Evolutionary conservation across 2,888 invertebrate species (phyloP), one percentile per base, ranked within the genome.

Genomic region (Glaucopsyche alexis): DNA sequence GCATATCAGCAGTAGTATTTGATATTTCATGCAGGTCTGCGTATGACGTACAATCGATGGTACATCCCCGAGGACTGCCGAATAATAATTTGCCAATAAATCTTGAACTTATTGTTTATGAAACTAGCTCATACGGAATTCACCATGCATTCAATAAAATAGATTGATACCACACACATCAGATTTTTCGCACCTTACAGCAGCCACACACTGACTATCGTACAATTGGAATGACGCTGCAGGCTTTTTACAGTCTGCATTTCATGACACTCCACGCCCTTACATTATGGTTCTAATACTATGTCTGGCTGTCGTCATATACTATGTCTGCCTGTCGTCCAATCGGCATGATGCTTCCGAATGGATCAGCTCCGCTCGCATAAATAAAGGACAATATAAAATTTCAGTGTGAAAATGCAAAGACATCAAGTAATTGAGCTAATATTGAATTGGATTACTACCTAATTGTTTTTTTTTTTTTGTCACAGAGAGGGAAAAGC

Each of bases 401-500:
- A n/a, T n/a, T n/a, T n/a, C n/a, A n/a, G n/a, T n/a, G n/a, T n/a
- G n/a, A n/a, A n/a, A 50, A 50, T 50, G n/a, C 50, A 50, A 29
- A 50, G n/a, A 50, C 50, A 6, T 50, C 50, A 50, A n/a, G 14
- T 14, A 13, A 50, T 50, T 14, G 50, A 50, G 50, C 1, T 50
- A 13, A 42, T 5, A 42, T 42, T 42, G 42, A 49, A 13, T 9
- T 19, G 9, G 19, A 1, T 3, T 9, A 9, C 1, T 19, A 19
- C 0, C 29, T 29, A 29, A 29, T 29, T 29, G 16, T 55, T 55
- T 0, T 55, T 9, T 55, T 60, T 60, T 60, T 60, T 60, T 60
- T 14, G 1, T 19, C 19, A 14, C 84, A 94, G 94, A 86, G 90
- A 72, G 93, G 94, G n/a, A 89, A 85, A 80, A 88, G 87, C 7